These are phyloP conservation scores for Hymenopus coronatus DNA, from an alignment of 2,888 invertebrate species.

Conservation along the genomic window DNA sequence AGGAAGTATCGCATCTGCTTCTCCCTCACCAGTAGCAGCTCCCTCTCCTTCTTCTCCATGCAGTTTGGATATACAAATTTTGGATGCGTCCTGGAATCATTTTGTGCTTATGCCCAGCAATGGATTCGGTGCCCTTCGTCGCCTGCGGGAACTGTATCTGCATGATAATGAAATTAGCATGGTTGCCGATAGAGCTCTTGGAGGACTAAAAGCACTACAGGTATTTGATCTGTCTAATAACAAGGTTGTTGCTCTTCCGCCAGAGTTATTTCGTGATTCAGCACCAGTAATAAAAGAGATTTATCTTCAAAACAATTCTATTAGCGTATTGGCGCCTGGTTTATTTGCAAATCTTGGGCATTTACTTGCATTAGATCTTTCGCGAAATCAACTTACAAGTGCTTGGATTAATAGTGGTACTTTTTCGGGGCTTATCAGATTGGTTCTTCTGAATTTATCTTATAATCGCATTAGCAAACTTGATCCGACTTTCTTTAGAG, in stretches of 20 bases:
- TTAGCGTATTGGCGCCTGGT: constrained; percentile 79
- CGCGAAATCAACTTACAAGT: constrained; percentile 81
- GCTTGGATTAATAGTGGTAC: constrained; percentile 83
- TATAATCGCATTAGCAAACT: constrained; percentile 78
- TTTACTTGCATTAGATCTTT: constrained; percentile 77
- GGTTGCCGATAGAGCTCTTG: constrained; percentile 79
- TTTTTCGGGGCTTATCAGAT: constrained; percentile 81
- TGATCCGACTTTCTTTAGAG: constrained; percentile 79
- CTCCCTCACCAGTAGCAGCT: constrained; percentile 42
- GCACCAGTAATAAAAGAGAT: constrained; percentile 80
- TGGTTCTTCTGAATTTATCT: constrained; percentile 82
- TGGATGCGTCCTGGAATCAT: constrained; percentile 82
- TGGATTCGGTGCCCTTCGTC: constrained; percentile 75
- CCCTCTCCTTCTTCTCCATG: constrained; percentile 51
- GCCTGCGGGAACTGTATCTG: constrained; percentile 75
- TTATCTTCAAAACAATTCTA: constrained; percentile 87
- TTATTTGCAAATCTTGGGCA: constrained; percentile 82
- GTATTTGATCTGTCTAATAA: constrained; percentile 88
- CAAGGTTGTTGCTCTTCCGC: constrained; percentile 82
- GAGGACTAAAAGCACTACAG: constrained; percentile 76
- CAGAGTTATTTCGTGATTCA: constrained; percentile 78
- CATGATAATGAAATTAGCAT: constrained; percentile 87
- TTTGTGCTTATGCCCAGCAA: constrained; percentile 78
- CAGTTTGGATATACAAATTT: constrained; percentile 73
- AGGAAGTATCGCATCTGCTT: constrained; percentile 41